Base-by-base conservation (phyloP, 2,797 vertebrate species). In the Mastacembelus armatus region DNA sequence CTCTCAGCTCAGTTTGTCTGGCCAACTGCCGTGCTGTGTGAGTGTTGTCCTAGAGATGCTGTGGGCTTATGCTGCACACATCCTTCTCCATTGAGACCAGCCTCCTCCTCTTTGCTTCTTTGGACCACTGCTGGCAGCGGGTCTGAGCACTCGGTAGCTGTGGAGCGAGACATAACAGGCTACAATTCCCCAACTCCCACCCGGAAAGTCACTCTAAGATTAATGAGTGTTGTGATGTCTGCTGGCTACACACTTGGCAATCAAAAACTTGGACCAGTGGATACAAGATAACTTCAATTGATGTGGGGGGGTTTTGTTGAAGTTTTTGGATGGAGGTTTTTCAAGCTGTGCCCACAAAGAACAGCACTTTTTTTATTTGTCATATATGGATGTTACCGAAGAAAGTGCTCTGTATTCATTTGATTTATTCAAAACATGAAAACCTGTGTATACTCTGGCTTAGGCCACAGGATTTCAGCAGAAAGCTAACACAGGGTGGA, bases 181-280 rank as follows among this genome's bases (percentile, higher is more conserved):
- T 63, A 55, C 78, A 82, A 85, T 72, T 77, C 81, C 79, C 77
- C 43, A 74, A 70, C 77, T 88, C 86, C 88, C 86, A 88, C 61
- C 62, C 85, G 80, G 67, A 85, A 78, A 85, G 83, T 75, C 80
- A 63, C 76, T 88, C 65, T 66, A 80, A 87, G 87, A 90, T 90
- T 85, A 91, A 90, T 89, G 80, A 87, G 80, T 63, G 66, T 69
- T 88, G 77, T 51, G 27, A 55, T 77, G 81, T 81, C 74, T 78
- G 58, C 71, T 71, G 71, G 78, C 83, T 78, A 60, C 81, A 77
- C 63, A 71, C 67, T 81, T 54, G 61, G 61, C 55, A 71, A 80
- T 88, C 83, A 72, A 40, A 75, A 73, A 77, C 60, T 60, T 60
- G 62, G 69, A 66, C 58, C 42, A 51, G 14, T 62, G 47, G 48